Percentiles rank a stretch among this genome's conserved stretches.
Conservation (phyloP, 30 jellyfish, hydroid and myxozoan species). For the Nemopilema nomurai region DNA sequence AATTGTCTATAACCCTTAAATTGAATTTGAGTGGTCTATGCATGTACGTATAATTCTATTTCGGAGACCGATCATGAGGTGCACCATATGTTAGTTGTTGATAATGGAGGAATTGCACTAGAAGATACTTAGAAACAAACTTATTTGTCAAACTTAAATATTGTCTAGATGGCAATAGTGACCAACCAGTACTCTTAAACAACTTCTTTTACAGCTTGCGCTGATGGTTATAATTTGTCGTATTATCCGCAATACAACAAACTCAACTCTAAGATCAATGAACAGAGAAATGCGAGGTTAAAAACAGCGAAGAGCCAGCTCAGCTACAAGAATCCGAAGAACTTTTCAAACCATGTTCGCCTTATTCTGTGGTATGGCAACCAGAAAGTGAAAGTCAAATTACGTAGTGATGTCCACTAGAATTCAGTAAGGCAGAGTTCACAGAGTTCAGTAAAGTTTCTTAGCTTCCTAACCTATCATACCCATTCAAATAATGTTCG, state of each 20-base stretch:
- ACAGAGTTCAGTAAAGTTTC: neutral
- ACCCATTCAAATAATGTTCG: neutral
- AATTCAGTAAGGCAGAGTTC: neutral
- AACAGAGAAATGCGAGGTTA: slow-evolving; percentile 5
- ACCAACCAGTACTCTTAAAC: neutral
- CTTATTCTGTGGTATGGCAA: slow-evolving; percentile 15
- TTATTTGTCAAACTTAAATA: neutral
- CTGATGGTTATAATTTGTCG: neutral
- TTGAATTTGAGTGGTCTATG: neutral
- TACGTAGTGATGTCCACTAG: neutral
- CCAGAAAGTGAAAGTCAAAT: neutral
- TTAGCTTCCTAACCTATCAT: neutral
- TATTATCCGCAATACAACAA: neutral
- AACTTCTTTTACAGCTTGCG: neutral
- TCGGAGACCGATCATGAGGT: neutral
- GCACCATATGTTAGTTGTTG: neutral
- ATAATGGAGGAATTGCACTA: neutral
- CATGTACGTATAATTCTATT: neutral
- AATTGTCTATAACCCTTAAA: neutral
- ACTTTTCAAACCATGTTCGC: neutral
- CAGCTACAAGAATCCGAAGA: neutral
- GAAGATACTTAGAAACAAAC: neutral
- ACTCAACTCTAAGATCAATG: slow-evolving; percentile 9
- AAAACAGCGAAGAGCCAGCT: slow-evolving; percentile 8
- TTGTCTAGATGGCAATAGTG: neutral